Evolutionary conservation across 2,113 vertebrate genomes (phyloP).

Genomic region (Tetrao urogallus): DNA sequence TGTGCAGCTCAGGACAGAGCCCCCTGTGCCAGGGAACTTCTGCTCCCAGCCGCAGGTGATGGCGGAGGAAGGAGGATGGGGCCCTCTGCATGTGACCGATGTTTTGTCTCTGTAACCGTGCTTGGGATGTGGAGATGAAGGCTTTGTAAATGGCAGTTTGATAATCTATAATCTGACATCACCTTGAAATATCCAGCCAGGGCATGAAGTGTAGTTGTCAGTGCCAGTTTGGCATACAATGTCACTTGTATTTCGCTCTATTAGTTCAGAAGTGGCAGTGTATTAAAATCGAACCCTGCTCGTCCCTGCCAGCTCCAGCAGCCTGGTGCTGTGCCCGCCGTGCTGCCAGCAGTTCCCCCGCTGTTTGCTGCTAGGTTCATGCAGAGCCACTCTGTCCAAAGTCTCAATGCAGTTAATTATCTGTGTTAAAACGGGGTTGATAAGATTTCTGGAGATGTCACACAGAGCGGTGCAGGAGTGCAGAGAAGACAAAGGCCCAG

Average conservation of each 20-base stretch:
- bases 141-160: slow-evolving; percentile 31
- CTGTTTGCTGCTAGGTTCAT: slow-evolving; percentile 53
- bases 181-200: slow-evolving; percentile 70
- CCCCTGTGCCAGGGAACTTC: neutral
- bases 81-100: fast-evolving
- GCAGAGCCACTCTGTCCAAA: slow-evolving; percentile 56
- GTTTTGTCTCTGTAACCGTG: neutral
- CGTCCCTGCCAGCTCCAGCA: slow-evolving; percentile 54
- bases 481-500: slow-evolving; percentile 31
- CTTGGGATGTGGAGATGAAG: neutral
- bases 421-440: slow-evolving; percentile 49
- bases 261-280: slow-evolving; percentile 62
- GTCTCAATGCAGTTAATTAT: slow-evolving; percentile 71
- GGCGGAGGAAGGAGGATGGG: neutral
- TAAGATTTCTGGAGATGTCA: slow-evolving; percentile 65
- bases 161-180: slow-evolving; percentile 70
- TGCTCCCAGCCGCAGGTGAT: neutral
- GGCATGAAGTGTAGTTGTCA: slow-evolving; percentile 57
- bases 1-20: neutral
- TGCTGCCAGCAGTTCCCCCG: slow-evolving; percentile 51
- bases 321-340: slow-evolving; percentile 39
- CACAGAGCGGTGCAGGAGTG: slow-evolving; percentile 50
- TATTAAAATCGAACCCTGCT: slow-evolving; percentile 67
- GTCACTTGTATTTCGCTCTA: slow-evolving; percentile 46
- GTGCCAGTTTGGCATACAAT: slow-evolving; percentile 50